Evolutionary conservation across 2,113 vertebrate species (phyloP).

Genomic region (Stictonetta naevosa): DNA sequence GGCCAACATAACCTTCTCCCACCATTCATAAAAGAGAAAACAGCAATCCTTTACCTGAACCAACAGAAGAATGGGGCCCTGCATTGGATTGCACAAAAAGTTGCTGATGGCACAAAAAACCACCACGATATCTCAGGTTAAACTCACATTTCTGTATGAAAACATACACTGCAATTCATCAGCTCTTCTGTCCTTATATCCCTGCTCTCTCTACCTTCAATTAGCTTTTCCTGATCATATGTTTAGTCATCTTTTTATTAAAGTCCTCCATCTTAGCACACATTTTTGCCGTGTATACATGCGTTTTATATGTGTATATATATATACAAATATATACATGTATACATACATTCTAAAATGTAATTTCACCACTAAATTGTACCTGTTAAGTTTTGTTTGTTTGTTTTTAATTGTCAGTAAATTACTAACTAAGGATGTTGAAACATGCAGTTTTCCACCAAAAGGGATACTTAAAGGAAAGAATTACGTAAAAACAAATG

Average conservation of each 20-base stretch:
- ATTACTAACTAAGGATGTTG: background rate
- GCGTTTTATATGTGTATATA: too few species aligned
- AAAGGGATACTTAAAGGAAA: background rate
- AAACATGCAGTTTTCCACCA: background rate
- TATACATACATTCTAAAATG: too few species aligned
- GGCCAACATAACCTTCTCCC: background rate
- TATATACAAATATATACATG: too few species aligned
- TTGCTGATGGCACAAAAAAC: background rate
- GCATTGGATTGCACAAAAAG: background rate
- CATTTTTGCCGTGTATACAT: background rate
- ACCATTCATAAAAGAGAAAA: background rate
- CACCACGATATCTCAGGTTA: background rate
- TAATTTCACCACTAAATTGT: background rate
- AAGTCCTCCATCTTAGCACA: background rate
- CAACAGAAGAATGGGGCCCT: background rate
- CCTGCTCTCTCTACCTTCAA: background rate
- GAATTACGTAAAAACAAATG: accelerated
- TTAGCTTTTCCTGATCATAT: background rate
- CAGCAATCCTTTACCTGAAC: background rate
- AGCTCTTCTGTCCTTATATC: background rate
- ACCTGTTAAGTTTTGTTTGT: background rate
- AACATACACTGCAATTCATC: background rate
- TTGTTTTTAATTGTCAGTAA: background rate
- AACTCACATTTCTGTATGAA: background rate
- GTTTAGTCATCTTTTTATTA: background rate